Base-by-base conservation (phyloP, 1,140 invertebrate genomes). In the Drosophila chauvacae region DNA sequence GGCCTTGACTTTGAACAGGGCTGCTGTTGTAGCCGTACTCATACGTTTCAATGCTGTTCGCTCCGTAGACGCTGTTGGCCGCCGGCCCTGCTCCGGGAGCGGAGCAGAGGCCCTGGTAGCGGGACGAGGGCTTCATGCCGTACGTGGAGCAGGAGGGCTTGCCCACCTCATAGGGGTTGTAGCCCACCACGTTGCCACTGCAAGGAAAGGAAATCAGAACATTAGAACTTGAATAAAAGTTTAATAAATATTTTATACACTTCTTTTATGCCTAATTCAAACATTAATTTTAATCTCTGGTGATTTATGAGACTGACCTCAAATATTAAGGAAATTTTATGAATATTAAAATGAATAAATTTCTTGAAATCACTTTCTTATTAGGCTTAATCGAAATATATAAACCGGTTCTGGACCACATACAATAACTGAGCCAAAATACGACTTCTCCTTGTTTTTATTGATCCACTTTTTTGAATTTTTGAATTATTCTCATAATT, bases 101-200 rank as follows among this genome's bases (percentile, higher is more conserved):
- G 39, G 82, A 74, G 92, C 96, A 97, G 35, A 97, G 93, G 51
- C 96, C 96, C 57, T 95, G 94, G 91, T 96, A 97, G 93, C 94
- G 95, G 70, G 93, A 94, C 6, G 96, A 97, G 61, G 95, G 94
- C 20, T 93, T 93, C 78, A 96, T 94, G 77, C 96, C 96, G 81
- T 95, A 95, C 50, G 93, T 94, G 61, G 94, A 94, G 93, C 96
- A 97, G 45, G 95, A 94, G 20, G 96, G 96, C 86, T 94, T 94
- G 42, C 96, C 96, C 63, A 94, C 95, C 91, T 95, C 94, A 92
- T 97, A 97, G 11, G 96, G 96, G 62, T 94, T 94, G 72, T 94
- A 94, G 53, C 96, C 96, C 55, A 96, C 94, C 39, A 97, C 94
- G 82, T 97, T 97, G 60, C 96, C 96, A 74, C 95, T 96, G 91